phyloP scores from a whole-genome alignment of 2,797 vertebrate genomes.

The Ciconia nigra region DNA sequence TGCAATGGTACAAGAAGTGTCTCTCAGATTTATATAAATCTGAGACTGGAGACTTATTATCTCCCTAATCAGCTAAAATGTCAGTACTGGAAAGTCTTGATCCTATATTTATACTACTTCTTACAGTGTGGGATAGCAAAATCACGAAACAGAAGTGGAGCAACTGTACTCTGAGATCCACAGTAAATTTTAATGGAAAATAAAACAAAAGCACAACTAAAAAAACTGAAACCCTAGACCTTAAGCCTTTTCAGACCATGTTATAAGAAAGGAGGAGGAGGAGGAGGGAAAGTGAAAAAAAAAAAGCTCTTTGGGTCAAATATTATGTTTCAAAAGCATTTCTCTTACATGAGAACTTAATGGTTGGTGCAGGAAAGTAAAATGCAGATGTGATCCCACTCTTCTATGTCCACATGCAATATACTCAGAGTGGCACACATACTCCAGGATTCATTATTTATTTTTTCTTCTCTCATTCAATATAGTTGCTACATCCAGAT shows the following conservation, averaged over 20 bases:
- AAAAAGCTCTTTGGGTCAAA: fast-evolving
- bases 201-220: not conserved
- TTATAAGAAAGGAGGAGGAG: not conserved
- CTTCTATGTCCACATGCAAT: not conserved
- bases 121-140: not conserved
- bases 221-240: not conserved
- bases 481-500: not conserved
- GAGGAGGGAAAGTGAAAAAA: not conserved
- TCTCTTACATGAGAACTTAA: not conserved
- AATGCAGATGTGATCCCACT: not conserved
- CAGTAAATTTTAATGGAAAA: not conserved
- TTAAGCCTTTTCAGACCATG: not conserved
- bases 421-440: not conserved
- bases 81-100: not conserved
- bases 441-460: not conserved
- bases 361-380: not conserved
- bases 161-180: not conserved
- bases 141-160: not conserved
- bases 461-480: not conserved
- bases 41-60: not conserved
- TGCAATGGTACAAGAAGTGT: not conserved
- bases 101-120: not conserved
- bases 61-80: not conserved
- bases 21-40: not conserved
- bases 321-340: not conserved